Conservation (phyloP, 2,113 vertebrate species). For the Dromaius novaehollandiae region DNA sequence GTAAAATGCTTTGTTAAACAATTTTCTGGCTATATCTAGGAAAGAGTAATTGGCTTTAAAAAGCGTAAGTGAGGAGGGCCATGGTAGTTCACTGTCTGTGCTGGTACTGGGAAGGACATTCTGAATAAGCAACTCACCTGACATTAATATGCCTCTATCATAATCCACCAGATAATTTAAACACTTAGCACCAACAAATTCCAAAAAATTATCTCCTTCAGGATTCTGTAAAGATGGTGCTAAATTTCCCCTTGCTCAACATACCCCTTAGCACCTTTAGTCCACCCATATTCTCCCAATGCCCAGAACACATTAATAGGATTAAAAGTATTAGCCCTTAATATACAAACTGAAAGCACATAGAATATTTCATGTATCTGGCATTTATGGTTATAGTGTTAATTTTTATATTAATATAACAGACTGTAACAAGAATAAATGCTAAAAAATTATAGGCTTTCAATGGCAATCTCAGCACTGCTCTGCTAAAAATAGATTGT, state of each 20-base stretch:
- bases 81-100: not conserved
- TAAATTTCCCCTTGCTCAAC: fast-evolving
- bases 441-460: not conserved
- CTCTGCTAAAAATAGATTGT: not conserved
- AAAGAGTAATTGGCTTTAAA: not conserved
- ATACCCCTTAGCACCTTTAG: not conserved
- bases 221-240: not conserved
- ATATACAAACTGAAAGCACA: not conserved
- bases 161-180: not conserved
- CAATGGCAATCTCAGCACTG: not conserved
- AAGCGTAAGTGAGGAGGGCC: fast-evolving
- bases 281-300: not conserved
- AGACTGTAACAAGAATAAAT: not conserved
- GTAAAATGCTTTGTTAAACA: not conserved
- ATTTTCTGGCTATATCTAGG: not conserved
- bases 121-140: not conserved
- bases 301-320: not conserved
- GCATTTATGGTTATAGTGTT: not conserved
- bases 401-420: not conserved
- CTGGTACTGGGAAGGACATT: not conserved
- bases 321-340: not conserved
- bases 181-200: not conserved
- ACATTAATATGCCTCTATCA: not conserved
- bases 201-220: not conserved
- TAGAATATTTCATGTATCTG: not conserved